Evolutionary conservation across 2,113 vertebrate species (phyloP), one percentile per base, ranked within the genome.

Genomic region (Caranx melampygus): DNA sequence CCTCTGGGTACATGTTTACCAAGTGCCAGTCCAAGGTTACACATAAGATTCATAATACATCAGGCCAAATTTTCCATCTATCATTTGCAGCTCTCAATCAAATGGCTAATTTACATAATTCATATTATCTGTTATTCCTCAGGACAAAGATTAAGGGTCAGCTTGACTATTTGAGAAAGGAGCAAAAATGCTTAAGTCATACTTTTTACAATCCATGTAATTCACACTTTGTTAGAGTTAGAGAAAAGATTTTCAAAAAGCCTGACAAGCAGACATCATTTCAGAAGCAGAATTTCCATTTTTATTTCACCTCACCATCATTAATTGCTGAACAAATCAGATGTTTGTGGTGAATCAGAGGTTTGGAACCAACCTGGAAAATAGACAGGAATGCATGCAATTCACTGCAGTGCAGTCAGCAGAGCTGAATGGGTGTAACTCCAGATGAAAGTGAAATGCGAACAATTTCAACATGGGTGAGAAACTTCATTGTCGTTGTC

Each of bases 1-100:
- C 79, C 83, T 85, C 33, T 60, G 69, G 60, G 10, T 64, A 42
- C 26, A 44, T 87, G 73, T 85, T 87, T 85, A 84, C 81, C 31
- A 69, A 74, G 42, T 62, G 47, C 55, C 69, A 71, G 74, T 77
- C 59, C 58, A 26, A 51, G 76, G n/a, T 10, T 18, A 2, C 31
- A 78, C 33, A 47, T 76, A 15, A 65, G 21, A 37, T 51, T 84
- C 33, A 65, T 52, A 76, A 72, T 66, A 26, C 33, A 47, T 54
- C 31, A 54, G 47, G 42, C 47, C 5, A 72, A 18, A 7, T n/a
- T 67, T 71, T 66, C 9, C 12, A 18, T 45, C 26, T 75, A 42
- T 65, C 6, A 35, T 54, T 79, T 13, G 1, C 70, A 77, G 65
- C 47, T 59, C 13, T 73, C 64, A 37, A 67, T 75, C n/a, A 68